Percentiles rank a stretch among this genome's conserved stretches.
Conservation (phyloP, 2,113 vertebrate species). For the Poeciliopsis prolifica region DNA sequence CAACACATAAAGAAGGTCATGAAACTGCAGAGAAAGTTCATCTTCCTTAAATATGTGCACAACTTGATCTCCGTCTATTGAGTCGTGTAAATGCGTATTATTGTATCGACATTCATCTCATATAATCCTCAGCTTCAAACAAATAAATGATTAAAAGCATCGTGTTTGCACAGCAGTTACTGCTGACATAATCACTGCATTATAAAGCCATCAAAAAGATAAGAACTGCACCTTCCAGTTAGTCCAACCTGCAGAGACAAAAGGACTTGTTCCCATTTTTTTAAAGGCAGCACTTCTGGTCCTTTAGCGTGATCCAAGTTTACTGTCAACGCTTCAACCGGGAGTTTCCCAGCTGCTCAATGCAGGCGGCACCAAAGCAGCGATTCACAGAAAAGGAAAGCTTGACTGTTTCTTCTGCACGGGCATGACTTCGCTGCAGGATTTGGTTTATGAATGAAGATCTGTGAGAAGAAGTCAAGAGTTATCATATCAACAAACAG, state of each 20-base stretch:
- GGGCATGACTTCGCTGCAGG: not conserved
- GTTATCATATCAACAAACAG: not conserved
- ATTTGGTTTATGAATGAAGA: accelerated
- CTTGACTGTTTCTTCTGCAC: accelerated
- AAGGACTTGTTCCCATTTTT: too few relatives aligned
- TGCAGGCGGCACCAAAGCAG: too few relatives aligned
- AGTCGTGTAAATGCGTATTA: not conserved
- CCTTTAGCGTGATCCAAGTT: not conserved
- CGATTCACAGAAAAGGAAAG: conserved; percentile 39
- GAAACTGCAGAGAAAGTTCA: not conserved
- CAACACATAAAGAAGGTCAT: not conserved
- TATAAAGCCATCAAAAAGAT: not conserved
- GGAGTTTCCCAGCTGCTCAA: conserved; percentile 23
- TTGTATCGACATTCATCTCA: not conserved
- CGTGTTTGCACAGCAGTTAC: not conserved
- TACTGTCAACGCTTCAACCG: conserved; percentile 26
- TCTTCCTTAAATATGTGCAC: not conserved
- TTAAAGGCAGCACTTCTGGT: not conserved
- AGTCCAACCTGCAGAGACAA: not conserved
- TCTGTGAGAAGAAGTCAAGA: not conserved
- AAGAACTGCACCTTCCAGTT: not conserved
- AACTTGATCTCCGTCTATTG: not conserved
- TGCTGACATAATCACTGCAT: not conserved
- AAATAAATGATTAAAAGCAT: too few relatives aligned
- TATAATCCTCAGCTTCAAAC: not conserved